Conservation (phyloP, 2,888 invertebrate genomes). For the Bruchidius siliquastri region DNA sequence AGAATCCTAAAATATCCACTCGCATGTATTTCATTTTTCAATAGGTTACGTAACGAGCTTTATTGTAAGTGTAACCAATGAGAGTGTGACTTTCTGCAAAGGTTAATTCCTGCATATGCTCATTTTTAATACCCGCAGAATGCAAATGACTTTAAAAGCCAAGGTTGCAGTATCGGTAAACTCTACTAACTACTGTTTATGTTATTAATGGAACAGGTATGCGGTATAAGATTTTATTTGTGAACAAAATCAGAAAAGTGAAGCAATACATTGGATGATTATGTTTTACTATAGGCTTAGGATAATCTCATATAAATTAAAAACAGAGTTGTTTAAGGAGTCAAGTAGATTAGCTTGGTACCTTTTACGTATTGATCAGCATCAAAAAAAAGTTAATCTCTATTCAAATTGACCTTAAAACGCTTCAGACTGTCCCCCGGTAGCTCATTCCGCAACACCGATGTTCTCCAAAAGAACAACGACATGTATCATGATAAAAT, state of each 20-base stretch:
- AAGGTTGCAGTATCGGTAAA: conserved; percentile 18
- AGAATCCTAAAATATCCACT: not conserved
- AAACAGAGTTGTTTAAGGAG: too few species aligned
- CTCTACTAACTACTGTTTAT: conserved; percentile 3
- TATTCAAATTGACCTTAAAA: too few species aligned
- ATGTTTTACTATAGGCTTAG: not conserved
- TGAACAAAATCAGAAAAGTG: not conserved
- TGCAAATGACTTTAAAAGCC: conserved; percentile 23
- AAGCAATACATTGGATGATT: not conserved
- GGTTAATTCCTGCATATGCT: conserved; percentile 16
- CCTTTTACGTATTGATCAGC: too few species aligned
- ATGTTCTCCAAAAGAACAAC: too few species aligned
- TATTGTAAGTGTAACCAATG: conserved; percentile 1
- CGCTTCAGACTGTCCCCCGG: too few species aligned
- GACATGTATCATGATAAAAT: too few species aligned
- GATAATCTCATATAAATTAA: too few species aligned
- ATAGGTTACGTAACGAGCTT: conserved; percentile 9
- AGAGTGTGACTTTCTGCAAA: conserved; percentile 10
- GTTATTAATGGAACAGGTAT: conserved; percentile 9
- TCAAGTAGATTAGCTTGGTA: too few species aligned
- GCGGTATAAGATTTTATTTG: not conserved
- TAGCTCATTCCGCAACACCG: too few species aligned
- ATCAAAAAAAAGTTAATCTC: too few species aligned
- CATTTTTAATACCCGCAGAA: conserved; percentile 15
- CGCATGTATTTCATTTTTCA: not conserved